A percentile compares a stretch with the other conserved stretches of the same genome.
These are phyloP conservation scores for Cynoglossus semilaevis DNA, from an alignment of 2,113 vertebrate species.

Conservation along the genomic window DNA sequence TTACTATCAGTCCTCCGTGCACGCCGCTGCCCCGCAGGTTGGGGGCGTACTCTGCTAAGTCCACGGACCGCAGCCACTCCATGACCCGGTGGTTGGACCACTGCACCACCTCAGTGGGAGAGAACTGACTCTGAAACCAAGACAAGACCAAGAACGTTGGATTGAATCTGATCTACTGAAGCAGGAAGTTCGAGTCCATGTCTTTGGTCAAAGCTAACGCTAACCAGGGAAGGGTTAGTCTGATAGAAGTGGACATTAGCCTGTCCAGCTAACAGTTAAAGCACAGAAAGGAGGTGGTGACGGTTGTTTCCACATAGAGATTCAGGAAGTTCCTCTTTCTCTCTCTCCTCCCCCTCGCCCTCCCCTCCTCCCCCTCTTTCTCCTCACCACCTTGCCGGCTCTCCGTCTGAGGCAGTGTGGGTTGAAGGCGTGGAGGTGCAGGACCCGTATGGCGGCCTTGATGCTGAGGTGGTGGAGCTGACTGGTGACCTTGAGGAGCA, in stretches of 20 bases:
- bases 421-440: constrained; percentile 90
- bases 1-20: constrained; percentile 94
- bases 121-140: constrained; percentile 75
- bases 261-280: no score
- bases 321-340: no score
- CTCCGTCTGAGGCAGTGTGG: constrained; percentile 89
- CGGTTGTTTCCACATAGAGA: no score
- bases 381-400: constrained; percentile 86
- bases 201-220: no score
- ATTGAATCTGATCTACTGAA: not conserved
- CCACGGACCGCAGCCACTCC: constrained; percentile 95
- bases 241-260: no score
- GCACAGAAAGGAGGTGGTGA: no score
- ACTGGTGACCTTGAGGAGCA: constrained; percentile 94
- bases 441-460: constrained; percentile 94
- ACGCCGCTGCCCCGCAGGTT: constrained; percentile 96
- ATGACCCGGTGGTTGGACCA: constrained; percentile 99
- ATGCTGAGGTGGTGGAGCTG: constrained; percentile 98
- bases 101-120: constrained; percentile 88
- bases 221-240: no score
- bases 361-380: no score
- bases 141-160: not conserved
- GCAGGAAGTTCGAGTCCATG: no score
- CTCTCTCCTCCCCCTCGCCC: no score
- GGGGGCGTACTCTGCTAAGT: constrained; percentile 96